Evolutionary conservation across 2,888 invertebrate species (phyloP), one percentile per base, ranked within the genome.

Genomic region (Clivina fossor): DNA sequence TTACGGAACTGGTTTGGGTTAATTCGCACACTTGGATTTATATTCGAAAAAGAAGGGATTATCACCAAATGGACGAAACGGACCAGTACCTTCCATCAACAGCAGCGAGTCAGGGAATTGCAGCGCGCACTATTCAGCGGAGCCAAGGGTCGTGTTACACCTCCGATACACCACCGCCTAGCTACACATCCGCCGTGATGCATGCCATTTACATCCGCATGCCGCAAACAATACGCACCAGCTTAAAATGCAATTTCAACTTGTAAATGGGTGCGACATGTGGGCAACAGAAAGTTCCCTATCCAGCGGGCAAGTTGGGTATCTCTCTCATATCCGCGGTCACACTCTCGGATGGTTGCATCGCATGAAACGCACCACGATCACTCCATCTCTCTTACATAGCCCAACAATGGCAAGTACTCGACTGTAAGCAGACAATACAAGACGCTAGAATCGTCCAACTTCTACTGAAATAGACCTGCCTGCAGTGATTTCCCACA

Each of bases 11-110:
- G 64, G 94, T 95, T 46, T 90, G 95, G 81, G 87, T 96, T 49
- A 93, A 95, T 71, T 95, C 94, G 3, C 94, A 95, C 69, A 93
- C 95, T 5, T 96, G 96, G 95, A 94, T 95, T 71, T 93, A 95
- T 70, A 93, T 95, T 63, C 85, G 93, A 68, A 93, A 91, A 76
- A 86, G 88, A 74, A 84, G 86, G 63, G 84, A 86, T 70, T 89
- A 88, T 66, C 84, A 85, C 58, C 90, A 89, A 71, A 86, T 87
- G 63, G 92, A 91, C 73, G 92, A 92, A 71, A 88, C 89, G 59
- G 91, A 88, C 62, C 87, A 88, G 58, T 88, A 87, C 76, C 78
- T 89, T 65, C 86, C 88, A 44, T 74, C 82, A 62, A 72, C 80
- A 62, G 77, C 77, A 56, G 75, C 80, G 62, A 73, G 80, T 67